Conservation (phyloP, 2,113 vertebrate genomes). For the Mirza zaza region DNA sequence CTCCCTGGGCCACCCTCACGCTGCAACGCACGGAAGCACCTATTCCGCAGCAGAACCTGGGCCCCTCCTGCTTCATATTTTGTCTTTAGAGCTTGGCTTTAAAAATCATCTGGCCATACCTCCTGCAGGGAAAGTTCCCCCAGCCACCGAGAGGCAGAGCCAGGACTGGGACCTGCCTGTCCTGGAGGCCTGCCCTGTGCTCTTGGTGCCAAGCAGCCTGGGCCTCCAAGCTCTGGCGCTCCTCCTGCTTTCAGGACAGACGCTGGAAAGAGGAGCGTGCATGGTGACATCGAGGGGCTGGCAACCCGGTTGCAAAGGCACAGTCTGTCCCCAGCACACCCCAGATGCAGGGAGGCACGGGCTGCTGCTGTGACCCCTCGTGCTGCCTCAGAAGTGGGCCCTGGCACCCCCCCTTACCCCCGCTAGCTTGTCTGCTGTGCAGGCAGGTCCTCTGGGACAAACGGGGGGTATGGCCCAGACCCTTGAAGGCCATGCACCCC, state of each 20-base stretch:
- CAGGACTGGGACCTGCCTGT: background rate
- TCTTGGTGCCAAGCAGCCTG: background rate
- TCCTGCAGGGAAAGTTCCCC: background rate
- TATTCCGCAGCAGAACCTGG: background rate
- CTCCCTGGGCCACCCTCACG: background rate
- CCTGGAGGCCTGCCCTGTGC: background rate
- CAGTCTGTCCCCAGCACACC: accelerated
- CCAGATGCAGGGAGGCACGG: background rate
- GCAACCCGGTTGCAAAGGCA: accelerated
- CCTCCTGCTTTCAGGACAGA: background rate
- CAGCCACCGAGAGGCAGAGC: background rate
- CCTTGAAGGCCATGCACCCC: background rate
- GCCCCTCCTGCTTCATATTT: background rate
- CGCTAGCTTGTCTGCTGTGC: background rate
- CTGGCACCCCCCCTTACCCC: no score
- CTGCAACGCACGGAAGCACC: background rate
- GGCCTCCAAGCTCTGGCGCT: background rate
- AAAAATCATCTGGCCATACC: background rate
- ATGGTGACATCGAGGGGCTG: accelerated
- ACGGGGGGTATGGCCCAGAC: background rate
- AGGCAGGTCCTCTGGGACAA: background rate
- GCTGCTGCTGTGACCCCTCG: background rate
- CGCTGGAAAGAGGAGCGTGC: background rate
- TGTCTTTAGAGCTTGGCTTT: background rate
- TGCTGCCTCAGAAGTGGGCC: background rate